Evolutionary conservation across 2,888 invertebrate genomes (phyloP).

Genomic region (Cremastinae sp.): DNA sequence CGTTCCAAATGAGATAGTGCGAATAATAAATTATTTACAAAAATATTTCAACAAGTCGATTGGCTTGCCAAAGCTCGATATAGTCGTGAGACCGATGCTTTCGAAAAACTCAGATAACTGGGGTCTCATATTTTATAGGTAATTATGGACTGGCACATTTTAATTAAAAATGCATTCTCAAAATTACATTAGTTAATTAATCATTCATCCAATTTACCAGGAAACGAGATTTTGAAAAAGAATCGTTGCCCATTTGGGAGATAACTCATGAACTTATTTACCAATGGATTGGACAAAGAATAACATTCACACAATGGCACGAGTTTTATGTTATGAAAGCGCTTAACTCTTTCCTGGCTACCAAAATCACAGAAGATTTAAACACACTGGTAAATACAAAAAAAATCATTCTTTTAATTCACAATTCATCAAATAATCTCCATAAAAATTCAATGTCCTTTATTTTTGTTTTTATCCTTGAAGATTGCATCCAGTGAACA

Average conservation of each 20-base stretch:
- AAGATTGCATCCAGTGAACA: too few species aligned
- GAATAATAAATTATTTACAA: slow-evolving; percentile 84
- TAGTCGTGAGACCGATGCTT: slow-evolving; percentile 88
- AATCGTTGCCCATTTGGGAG: slow-evolving; percentile 85
- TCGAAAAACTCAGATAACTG: slow-evolving; percentile 88
- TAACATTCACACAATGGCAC: slow-evolving; percentile 90
- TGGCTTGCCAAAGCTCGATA: slow-evolving; percentile 86
- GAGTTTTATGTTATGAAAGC: slow-evolving; percentile 90
- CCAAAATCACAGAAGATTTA: slow-evolving; percentile 87
- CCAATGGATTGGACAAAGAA: slow-evolving; percentile 90
- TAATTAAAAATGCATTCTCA: not conserved
- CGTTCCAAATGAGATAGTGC: slow-evolving; percentile 83
- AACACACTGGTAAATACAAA: slow-evolving; percentile 82
- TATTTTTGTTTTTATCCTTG: too few species aligned
- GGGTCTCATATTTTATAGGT: slow-evolving; percentile 91
- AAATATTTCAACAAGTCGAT: slow-evolving; percentile 85
- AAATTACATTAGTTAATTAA: not conserved
- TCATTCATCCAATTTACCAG: too few species aligned
- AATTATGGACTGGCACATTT: slow-evolving; percentile 68
- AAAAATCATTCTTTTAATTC: slow-evolving; percentile 10
- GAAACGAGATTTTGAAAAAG: slow-evolving; percentile 88
- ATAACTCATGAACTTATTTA: slow-evolving; percentile 88
- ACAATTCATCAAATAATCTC: slow-evolving; percentile 16
- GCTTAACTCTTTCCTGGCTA: slow-evolving; percentile 88
- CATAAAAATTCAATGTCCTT: too few species aligned